Base-by-base conservation (phyloP, 1,140 invertebrate genomes). In the Panagrolaimus sp. region DNA sequence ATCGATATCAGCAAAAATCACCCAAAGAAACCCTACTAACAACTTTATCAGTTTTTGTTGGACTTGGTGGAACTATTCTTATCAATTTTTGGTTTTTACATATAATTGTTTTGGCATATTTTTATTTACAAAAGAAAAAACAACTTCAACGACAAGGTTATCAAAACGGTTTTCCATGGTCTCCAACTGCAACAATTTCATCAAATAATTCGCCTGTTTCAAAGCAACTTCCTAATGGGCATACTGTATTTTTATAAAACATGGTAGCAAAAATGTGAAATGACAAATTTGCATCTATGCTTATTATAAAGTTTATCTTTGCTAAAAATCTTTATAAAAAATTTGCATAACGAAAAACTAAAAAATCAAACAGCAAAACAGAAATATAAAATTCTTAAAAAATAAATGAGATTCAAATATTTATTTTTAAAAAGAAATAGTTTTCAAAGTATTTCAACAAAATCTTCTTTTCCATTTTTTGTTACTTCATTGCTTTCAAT, bases 61-160 rank as follows among this genome's bases (percentile, higher is more conserved):
- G 48, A 14, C 45, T 75, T 7, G 66, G 46, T 27, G 38, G 69
- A 7, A 65, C 61, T 5, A 76, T 76, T 51, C 1, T 67, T 25
- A 27, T 75, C 42, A 63, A 66, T 14, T 67, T 65, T 46, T 75
- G 74, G 74, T 68, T 75, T n/a, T 70, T 75, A n/a, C 67, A 75
- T 63, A 75, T 75, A 45, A 66, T 75, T 48, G 43, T 77, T 25
- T 53, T 69, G 8, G 63, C 74, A 9, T 75, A 75, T 64, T 65
- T 66, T n/a, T 68, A 71, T 62, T 68, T 75, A 46, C 23, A 38
- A 65, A 38, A 25, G 43, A 72, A 65, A 61, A n/a, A 25, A 42
- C 20, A n/a, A 63, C 13, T 9, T 13, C 38, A 61, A 57, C 23
- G 9, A 27, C 45, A 71, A 72, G n/a, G 20, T 47, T n/a, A 45